Evolutionary conservation across 2,888 invertebrate species (phyloP).

Genomic region (Acleris holmiana): DNA sequence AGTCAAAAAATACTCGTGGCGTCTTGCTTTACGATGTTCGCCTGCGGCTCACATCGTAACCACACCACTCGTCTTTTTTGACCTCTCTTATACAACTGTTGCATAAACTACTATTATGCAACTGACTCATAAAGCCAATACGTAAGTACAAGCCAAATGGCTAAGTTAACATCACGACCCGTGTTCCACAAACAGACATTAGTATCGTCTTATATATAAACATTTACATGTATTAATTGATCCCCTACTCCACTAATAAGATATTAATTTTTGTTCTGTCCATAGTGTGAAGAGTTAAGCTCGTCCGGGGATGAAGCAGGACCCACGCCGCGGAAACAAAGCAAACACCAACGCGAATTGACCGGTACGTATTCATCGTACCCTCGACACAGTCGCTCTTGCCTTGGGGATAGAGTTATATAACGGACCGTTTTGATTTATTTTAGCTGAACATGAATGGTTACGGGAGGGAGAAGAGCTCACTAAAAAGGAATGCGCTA

Average conservation of each 20-base stretch:
- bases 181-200: too few species aligned
- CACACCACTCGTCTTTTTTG: too few species aligned
- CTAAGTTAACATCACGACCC: too few species aligned
- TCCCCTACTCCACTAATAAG: neutral
- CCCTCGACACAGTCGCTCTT: neutral
- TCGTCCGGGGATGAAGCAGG: conserved; percentile 83
- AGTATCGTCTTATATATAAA: too few species aligned
- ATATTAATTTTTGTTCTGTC: conserved; percentile 5
- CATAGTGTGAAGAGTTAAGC: conserved; percentile 85
- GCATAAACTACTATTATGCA: too few species aligned
- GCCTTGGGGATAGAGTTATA: neutral
- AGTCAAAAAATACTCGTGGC: too few species aligned
- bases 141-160: too few species aligned
- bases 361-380: conserved; percentile 58
- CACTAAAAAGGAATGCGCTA: conserved; percentile 72
- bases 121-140: too few species aligned
- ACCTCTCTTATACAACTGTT: too few species aligned
- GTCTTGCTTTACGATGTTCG: too few species aligned
- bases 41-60: too few species aligned
- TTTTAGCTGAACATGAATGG: conserved; percentile 78
- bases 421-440: conserved; percentile 14
- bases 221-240: too few species aligned
- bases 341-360: conserved; percentile 79
- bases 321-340: conserved; percentile 86
- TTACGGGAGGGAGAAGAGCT: conserved; percentile 78